Evolutionary conservation across 1,140 invertebrate species (phyloP), one percentile per base, ranked within the genome.

Genomic region (Microplitis demolitor): DNA sequence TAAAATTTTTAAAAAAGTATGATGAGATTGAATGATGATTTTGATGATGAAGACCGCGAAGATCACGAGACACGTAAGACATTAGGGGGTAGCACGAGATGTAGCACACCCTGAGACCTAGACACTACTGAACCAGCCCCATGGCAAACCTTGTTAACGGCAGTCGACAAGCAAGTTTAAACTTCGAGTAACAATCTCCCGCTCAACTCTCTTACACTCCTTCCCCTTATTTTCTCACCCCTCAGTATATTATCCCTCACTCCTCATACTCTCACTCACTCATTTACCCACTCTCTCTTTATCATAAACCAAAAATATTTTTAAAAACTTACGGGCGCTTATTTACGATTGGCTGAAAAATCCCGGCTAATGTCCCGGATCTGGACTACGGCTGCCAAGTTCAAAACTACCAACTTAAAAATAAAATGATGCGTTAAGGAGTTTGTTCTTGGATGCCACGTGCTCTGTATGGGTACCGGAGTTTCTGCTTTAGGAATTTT

Each of bases 111-210:
- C 76, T 79, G 79, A 84, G 85, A 85, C 82, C 83, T 85, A 87
- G 86, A 82, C 84, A 85, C 86, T 86, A 87, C 85, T 87, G 85
- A 86, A 83, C 81, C 84, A 82, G 82, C 83, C 84, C 78, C 82
- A 83, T 86, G 77, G 80, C 82, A 86, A 87, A 87, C 80, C 85
- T 85, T 85, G 86, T 87, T 87, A 87, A 86, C 82, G 82, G 79
- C 83, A 87, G 85, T 85, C 83, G 84, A 85, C 83, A 84, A 85
- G 79, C 84, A 86, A 86, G 85, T 87, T 85, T 87, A 85, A 87
- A 87, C 85, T 87, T 87, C 76, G 84, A 80, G 80, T 85, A 87
- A 87, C 85, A 87, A 87, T 86, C 81, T 79, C 82, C 82, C 83
- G 84, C 79, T 80, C 79, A 58, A 66, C 71, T 69, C 78, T 76